Base-by-base conservation (phyloP, 2,888 invertebrate genomes). In the Brachyopa scutellaris region DNA sequence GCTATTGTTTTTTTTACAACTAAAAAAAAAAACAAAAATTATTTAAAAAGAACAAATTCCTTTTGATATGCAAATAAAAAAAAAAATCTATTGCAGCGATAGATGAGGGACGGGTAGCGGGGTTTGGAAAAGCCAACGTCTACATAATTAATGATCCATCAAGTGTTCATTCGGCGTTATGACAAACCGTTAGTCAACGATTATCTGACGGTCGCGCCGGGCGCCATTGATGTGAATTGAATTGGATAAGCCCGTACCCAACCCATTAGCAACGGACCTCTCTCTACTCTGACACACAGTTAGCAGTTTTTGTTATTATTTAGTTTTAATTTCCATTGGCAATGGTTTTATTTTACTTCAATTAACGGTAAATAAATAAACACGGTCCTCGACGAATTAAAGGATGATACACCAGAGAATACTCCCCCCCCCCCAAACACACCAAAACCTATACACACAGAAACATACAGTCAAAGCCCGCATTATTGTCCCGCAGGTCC, bases 281-380 rank as follows among this genome's bases (percentile, higher is more conserved):
- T 40, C n/a, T n/a, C n/a, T n/a, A n/a, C n/a, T n/a, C n/a, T n/a
- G 13, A 19, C 31, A 31, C 15, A 8, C 36, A 17, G 61, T 17
- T 49, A 31, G 40, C 47, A 26, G 38, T 59, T 53, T 74, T 62
- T 72, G 62, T 69, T 80, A 80, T 80, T 80, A 57, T 80, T 79
- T 74, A 64, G 51, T 76, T 80, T 70, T 40, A 61, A 80, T 80
- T 80, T 62, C 42, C 76, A 73, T 38, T 76, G 62, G 47, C 62
- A 69, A 76, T 76, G 80, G 66, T 59, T 67, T 76, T 76, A 76
- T 74, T 80, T 70, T 76, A 64, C 76, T 80, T 80, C 69, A 80
- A 80, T 80, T 80, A 76, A 76, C 69, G 69, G 42, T 64, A 74
- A 76, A 69, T 76, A 74, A 80, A 80, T 76, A 80, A 80, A 76